Evolutionary conservation across 2,113 vertebrate species (phyloP), one percentile per base, ranked within the genome.

Genomic region (Amphiprion percula): DNA sequence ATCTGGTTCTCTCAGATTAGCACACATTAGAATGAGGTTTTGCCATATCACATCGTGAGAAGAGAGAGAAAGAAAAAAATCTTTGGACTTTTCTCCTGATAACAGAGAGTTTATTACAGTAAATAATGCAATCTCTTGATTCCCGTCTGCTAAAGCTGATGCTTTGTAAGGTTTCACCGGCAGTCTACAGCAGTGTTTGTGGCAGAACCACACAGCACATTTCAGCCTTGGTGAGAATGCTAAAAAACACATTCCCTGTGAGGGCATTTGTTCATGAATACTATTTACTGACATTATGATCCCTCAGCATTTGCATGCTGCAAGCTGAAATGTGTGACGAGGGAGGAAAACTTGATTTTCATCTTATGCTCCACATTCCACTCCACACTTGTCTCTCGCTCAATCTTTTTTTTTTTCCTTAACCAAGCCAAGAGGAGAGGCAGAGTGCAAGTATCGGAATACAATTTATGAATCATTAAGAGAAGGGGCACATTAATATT

Each of bases 401-500:
- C n/a, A 11, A 39, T 68, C 16, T 55, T 39, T 49, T 61, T 56
- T 49, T 28, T 56, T 44, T 24, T 61, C 62, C 83, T 78, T 81
- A 69, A 89, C 84, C 79, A 90, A 92, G 74, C 85, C 85, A 82
- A 89, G 46, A 87, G 72, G 54, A 90, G 80, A 64, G 70, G 82
- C 78, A 84, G 83, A 89, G 77, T 85, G 77, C 59, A 67, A 90
- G 84, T 88, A 92, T 93, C 77, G 64, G 69, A 90, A 93, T 92
- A 86, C 89, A 91, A 93, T 93, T 94, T 94, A 94, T 93, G 91
- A 95, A 90, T 92, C 89, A 91, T 92, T 94, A 94, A 93, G 90
- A 78, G 84, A 83, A 82, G 83, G 63, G 59, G 79, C 24, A 24
- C 68, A 89, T 95, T 91, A 87, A 95, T 94, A 92, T 93, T 95